These are phyloP conservation scores for Drosophila meridiana DNA, from an alignment of 2,888 invertebrate species.

Conservation along the genomic window DNA sequence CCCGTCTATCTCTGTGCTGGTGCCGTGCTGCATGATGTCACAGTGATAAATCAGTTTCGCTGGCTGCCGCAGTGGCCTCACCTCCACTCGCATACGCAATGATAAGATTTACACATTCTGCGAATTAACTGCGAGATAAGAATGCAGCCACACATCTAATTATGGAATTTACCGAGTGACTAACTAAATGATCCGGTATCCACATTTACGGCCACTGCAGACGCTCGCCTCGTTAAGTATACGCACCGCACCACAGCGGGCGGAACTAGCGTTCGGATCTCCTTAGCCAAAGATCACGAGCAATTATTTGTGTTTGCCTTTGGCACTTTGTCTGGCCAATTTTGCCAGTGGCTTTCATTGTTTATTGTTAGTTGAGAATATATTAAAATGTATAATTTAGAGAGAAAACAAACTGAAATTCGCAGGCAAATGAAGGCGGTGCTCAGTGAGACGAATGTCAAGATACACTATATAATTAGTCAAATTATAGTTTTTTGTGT, in stretches of 20 bases:
- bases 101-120: conserved; percentile 46
- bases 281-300: conserved; percentile 47
- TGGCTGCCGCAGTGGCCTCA: conserved; percentile 38
- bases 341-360: conserved; percentile 24
- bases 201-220: background rate
- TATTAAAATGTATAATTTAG: background rate
- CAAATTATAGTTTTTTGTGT: background rate
- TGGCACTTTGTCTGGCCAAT: conserved; percentile 25
- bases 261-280: conserved; percentile 10
- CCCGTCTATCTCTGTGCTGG: conserved; percentile 6
- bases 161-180: conserved; percentile 60
- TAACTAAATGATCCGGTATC: conserved; percentile 33
- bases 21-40: conserved; percentile 64
- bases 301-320: conserved; percentile 15
- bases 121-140: conserved; percentile 55
- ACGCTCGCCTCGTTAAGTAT: conserved; percentile 3
- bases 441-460: background rate
- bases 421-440: background rate
- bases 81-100: conserved; percentile 2
- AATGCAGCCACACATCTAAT: conserved; percentile 47
- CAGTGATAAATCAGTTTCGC: conserved; percentile 57
- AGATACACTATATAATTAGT: conserved; percentile 23
- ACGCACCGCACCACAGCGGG: background rate
- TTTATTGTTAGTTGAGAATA: conserved; percentile 8
- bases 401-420: conserved; percentile 13